phyloP scores from a whole-genome alignment of 2,797 vertebrate species.

The Molossus molossus region DNA sequence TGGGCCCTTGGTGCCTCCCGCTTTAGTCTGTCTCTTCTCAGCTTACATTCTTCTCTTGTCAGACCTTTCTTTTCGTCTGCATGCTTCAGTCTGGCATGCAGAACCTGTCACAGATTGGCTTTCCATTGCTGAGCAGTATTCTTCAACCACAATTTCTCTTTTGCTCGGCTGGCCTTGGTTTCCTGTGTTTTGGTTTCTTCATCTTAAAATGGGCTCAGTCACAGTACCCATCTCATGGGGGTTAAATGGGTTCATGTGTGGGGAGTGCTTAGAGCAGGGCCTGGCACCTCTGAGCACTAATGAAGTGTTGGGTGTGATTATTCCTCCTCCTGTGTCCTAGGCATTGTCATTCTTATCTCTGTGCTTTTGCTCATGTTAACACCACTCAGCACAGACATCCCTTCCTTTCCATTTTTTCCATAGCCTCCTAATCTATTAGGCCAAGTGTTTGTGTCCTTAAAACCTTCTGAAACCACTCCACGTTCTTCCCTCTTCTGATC shows the following conservation, averaged over 20 bases:
- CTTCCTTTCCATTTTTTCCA: not conserved
- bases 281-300: not conserved
- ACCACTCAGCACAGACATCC: rapidly evolving
- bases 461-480: not conserved
- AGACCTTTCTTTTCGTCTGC: not conserved
- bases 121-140: not conserved
- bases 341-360: no score
- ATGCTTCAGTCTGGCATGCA: not conserved
- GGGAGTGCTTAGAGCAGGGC: not conserved
- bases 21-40: not conserved
- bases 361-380: not conserved
- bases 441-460: not conserved
- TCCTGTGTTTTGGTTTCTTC: slow-evolving; percentile 6
- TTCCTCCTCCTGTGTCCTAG: not conserved
- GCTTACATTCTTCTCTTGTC: not conserved
- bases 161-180: not conserved
- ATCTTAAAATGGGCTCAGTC: not conserved
- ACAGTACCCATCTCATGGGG: not conserved
- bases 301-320: not conserved
- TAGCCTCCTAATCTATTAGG: not conserved
- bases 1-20: not conserved
- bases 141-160: not conserved
- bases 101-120: not conserved
- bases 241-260: not conserved
- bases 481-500: not conserved